Conservation (phyloP, 2,797 vertebrate species). For the Jordanella pulchra region DNA sequence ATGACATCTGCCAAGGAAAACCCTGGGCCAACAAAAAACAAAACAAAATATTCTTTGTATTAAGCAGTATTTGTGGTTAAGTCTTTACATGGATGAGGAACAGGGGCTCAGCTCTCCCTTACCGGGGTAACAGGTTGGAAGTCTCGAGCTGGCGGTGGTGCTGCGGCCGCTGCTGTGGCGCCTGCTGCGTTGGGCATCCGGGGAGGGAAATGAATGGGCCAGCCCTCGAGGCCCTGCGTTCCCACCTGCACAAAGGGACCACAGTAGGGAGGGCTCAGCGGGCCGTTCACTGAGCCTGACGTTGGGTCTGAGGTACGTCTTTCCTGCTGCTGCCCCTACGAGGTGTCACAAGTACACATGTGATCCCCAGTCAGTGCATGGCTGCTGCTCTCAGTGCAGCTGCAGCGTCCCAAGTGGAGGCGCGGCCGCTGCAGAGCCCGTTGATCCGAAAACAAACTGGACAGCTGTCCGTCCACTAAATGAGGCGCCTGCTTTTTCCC, state of each 20-base stretch:
- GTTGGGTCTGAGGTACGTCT: conserved; percentile 86
- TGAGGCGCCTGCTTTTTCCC: conserved; percentile 36
- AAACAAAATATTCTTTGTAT: not conserved
- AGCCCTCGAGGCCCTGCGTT: conserved; percentile 88
- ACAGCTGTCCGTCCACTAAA: conserved; percentile 34
- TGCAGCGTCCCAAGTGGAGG: conserved; percentile 16
- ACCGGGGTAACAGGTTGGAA: conserved; percentile 85
- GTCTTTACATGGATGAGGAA: conserved; percentile 43
- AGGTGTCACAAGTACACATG: conserved; percentile 75
- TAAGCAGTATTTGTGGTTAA: conserved; percentile 7
- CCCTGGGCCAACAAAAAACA: conserved; percentile 72
- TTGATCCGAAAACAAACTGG: conserved; percentile 42
- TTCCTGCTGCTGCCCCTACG: conserved; percentile 83
- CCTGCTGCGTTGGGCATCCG: conserved; percentile 79
- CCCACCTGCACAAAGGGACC: conserved; percentile 88
- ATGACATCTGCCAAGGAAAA: conserved; percentile 89
- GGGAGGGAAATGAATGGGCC: conserved; percentile 90
- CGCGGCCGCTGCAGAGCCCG: conserved; percentile 42
- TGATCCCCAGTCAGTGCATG: conserved; percentile 69
- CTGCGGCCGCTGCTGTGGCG: conserved; percentile 69
- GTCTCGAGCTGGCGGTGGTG: conserved; percentile 83
- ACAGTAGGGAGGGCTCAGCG: conserved; percentile 87
- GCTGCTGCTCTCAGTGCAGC: conserved; percentile 50
- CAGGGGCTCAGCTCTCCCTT: conserved; percentile 64
- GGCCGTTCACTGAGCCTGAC: conserved; percentile 78